Base-by-base conservation (phyloP, 2,113 vertebrate genomes). In the Anseranas semipalmata region DNA sequence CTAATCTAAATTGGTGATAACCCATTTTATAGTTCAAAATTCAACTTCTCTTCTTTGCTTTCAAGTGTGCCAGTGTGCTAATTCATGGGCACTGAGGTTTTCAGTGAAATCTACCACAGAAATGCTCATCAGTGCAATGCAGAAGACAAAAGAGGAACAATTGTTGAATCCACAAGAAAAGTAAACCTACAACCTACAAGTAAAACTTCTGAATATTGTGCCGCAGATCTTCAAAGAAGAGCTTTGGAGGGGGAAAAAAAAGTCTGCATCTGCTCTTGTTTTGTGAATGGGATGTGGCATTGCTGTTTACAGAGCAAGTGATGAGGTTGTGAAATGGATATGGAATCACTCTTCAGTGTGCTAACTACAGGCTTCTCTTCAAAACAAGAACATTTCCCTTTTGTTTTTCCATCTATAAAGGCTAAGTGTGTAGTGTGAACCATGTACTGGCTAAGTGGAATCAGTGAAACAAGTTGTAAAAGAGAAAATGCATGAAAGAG, bases 351-450 rank as follows among this genome's bases (percentile, higher is more conserved):
- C 63, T 72, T 93, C 56, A 92, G 53, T 39, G 55, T 68, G 22
- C 56, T 93, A 76, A 76, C 82, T 84, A 83, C 53, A 60, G 63
- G 9, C 12, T 74, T 71, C 63, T 92, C 62, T 94, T 72, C 65
- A 75, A 96, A 97, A 93, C n/a, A 93, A 94, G 75, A 94, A 89
- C 53, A 72, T 81, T 88, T 86, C 56, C 33, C 39, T 87, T 96
- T 95, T 85, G 62, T 83, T 85, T 89, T 87, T 91, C 74, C 46
- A 7, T 90, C 72, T 91, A 35, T 83, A 88, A 94, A 87, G 52
- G 33, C 73, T 94, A n/a, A n/a, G n/a, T n/a, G n/a, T n/a, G n/a
- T n/a, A n/a, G n/a, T n/a, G n/a, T n/a, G n/a, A n/a, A n/a, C n/a
- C n/a, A 45, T 4, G 3, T 74, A 60, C 27, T 53, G 16, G 55